Conservation (phyloP, 2,888 invertebrate species). For the Buathra laborator region DNA sequence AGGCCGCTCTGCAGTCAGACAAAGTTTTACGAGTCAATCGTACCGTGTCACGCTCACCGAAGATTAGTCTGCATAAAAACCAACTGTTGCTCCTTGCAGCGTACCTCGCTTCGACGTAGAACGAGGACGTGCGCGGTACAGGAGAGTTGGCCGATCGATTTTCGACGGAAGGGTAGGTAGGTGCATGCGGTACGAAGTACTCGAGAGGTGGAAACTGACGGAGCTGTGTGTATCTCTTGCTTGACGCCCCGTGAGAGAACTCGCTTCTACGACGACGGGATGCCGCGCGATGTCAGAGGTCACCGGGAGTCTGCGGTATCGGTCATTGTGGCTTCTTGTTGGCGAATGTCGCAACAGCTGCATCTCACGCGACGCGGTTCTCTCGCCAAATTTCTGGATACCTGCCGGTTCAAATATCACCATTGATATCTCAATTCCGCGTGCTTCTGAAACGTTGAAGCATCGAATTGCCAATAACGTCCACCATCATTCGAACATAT, state of each 20-base stretch:
- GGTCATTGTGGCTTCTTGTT: slow-evolving; percentile 57
- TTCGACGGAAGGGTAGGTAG: slow-evolving; percentile 15
- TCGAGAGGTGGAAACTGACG: slow-evolving; percentile 28
- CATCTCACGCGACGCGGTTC: slow-evolving; percentile 34
- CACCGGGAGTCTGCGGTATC: slow-evolving; percentile 56
- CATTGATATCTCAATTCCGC: slow-evolving; percentile 22
- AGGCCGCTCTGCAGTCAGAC: slow-evolving; percentile 14
- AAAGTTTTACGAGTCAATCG: slow-evolving; percentile 70
- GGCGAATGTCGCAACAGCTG: slow-evolving; percentile 21
- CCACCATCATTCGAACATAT: no score
- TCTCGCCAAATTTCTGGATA: slow-evolving; percentile 25
- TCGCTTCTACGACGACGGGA: slow-evolving; percentile 31
- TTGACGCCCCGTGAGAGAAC: slow-evolving; percentile 30
- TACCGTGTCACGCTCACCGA: slow-evolving; percentile 74
- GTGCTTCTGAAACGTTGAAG: background rate
- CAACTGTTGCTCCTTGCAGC: slow-evolving; percentile 78
- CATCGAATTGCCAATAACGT: background rate
- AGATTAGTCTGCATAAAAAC: slow-evolving; percentile 81
- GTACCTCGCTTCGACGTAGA: slow-evolving; percentile 23
- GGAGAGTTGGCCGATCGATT: slow-evolving; percentile 38
- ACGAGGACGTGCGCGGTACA: background rate
- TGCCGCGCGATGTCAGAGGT: slow-evolving; percentile 54
- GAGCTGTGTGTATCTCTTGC: background rate
- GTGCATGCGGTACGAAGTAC: slow-evolving; percentile 6
- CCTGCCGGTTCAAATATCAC: slow-evolving; percentile 27